Conservation (phyloP, 2,888 invertebrate genomes). For the Patella pellucida region DNA sequence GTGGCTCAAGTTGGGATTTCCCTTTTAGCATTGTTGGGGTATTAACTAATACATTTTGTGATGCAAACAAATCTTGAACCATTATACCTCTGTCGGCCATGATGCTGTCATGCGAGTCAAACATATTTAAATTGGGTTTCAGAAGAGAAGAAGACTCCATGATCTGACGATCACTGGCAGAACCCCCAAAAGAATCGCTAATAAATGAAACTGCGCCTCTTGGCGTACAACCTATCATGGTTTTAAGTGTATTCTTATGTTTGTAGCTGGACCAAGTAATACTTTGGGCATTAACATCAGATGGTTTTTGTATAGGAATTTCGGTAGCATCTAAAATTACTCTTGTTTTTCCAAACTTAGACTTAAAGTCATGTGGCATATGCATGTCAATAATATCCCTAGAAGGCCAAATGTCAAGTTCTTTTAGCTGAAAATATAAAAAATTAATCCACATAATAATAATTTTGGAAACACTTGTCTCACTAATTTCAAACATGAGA, state of each 20-base stretch:
- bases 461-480: no score
- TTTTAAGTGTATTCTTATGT: background rate
- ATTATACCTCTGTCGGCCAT: slow-evolving; percentile 43
- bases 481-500: slow-evolving; percentile 16
- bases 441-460: no score
- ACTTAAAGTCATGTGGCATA: background rate
- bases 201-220: slow-evolving; percentile 11
- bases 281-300: background rate
- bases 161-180: slow-evolving; percentile 39
- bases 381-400: background rate
- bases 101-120: slow-evolving; percentile 28
- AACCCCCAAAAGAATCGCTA: slow-evolving; percentile 33
- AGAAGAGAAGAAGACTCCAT: slow-evolving; percentile 33
- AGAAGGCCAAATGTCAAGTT: slow-evolving; percentile 20
- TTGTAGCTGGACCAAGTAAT: background rate
- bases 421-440: no score
- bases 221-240: background rate
- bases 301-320: no score
- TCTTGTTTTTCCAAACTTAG: background rate
- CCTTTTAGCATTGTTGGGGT: no score
- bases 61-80: no score
- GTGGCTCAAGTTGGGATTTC: no score
- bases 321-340: background rate
- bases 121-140: slow-evolving; percentile 14
- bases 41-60: slow-evolving; percentile 35